Conservation (phyloP, 2,113 vertebrate species). For the Lepidothrix coronata region DNA sequence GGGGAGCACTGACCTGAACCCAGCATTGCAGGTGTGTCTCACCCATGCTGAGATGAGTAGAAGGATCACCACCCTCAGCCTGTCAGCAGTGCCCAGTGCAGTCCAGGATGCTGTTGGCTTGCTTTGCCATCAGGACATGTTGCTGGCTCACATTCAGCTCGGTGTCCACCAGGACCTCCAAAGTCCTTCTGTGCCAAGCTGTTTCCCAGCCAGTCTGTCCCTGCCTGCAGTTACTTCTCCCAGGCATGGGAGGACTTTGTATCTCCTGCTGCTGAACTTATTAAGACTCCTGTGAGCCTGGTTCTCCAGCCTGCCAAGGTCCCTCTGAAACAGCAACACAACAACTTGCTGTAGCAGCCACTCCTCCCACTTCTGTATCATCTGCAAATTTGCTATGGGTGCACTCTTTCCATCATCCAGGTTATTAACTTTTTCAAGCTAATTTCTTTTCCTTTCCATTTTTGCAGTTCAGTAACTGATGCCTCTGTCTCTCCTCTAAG, state of each 20-base stretch:
- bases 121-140: accelerated
- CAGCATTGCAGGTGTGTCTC: neutral
- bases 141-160: neutral
- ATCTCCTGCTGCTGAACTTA: neutral
- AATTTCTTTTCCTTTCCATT: neutral
- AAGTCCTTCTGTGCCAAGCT: neutral
- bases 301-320: neutral
- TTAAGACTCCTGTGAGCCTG: accelerated
- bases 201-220: neutral
- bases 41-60: neutral
- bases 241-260: neutral
- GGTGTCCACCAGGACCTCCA: neutral
- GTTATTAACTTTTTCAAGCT: neutral
- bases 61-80: neutral
- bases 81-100: neutral
- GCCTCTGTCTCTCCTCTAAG: neutral
- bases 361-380: neutral
- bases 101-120: neutral
- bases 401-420: neutral
- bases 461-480: neutral
- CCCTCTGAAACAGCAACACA: neutral
- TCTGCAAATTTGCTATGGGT: neutral
- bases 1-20: neutral
- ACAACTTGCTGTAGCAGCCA: neutral
- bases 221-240: neutral